A percentile compares a stretch with the other conserved stretches of the same genome.
Evolutionary conservation across 2,113 vertebrate species (phyloP).

Genomic region (Leiothrix lutea): DNA sequence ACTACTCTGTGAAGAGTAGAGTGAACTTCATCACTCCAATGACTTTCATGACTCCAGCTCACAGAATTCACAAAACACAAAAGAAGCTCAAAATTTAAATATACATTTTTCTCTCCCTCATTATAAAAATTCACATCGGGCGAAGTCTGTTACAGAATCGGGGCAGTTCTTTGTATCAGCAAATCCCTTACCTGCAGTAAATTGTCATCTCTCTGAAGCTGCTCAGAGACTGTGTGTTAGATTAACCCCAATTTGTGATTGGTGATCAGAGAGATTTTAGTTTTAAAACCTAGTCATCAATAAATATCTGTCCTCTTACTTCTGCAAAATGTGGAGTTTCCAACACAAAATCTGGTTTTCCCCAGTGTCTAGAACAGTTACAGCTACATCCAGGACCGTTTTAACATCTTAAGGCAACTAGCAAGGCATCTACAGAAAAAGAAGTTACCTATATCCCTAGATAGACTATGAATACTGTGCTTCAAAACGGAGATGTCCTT

Average conservation of each 20-base stretch:
- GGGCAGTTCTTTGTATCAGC: background rate
- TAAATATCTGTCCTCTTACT: background rate
- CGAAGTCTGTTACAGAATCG: background rate
- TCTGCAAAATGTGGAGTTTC: background rate
- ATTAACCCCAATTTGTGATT: too few relatives aligned
- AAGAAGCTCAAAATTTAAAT: background rate
- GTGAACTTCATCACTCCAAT: background rate
- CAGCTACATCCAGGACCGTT: rapidly evolving
- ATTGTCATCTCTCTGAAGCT: background rate
- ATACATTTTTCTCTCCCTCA: background rate
- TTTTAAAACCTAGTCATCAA: background rate
- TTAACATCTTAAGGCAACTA: background rate
- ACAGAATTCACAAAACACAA: background rate
- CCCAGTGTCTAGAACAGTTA: background rate
- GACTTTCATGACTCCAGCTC: background rate
- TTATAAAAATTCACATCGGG: background rate
- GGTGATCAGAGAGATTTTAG: background rate
- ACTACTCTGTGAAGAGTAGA: rapidly evolving
- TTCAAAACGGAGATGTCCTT: background rate
- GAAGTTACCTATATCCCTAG: background rate
- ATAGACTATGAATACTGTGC: background rate
- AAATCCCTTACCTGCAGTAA: background rate
- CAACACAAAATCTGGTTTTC: background rate
- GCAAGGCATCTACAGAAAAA: background rate
- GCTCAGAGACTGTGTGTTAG: too few relatives aligned